Percentiles rank a stretch among this genome's conserved stretches.
Conservation (phyloP, 2,797 vertebrate species). For the Zalophus californianus region DNA sequence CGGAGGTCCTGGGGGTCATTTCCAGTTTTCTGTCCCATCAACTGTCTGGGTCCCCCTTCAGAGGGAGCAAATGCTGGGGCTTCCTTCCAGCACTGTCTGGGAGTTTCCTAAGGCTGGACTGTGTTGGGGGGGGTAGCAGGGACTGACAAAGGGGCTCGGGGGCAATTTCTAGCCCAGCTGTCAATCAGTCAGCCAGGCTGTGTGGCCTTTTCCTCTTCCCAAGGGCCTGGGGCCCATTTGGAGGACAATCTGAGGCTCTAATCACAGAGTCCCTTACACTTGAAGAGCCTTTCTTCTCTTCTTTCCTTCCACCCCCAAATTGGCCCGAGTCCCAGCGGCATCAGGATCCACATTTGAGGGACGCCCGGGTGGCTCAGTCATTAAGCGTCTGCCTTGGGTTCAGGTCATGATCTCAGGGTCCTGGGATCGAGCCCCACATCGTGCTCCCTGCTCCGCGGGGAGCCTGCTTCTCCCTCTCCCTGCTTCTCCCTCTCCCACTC, state of each 20-base stretch:
- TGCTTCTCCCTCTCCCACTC: no score
- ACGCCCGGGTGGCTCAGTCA: no score
- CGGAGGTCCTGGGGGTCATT: neutral
- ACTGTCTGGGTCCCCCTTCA: neutral
- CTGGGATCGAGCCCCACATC: no score
- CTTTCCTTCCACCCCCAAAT: neutral
- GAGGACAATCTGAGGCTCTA: neutral
- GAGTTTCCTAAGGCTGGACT: neutral
- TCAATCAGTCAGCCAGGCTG: neutral
- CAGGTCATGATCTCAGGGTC: no score
- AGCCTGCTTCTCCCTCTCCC: no score
- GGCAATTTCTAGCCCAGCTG: neutral
- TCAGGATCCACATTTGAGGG: neutral
- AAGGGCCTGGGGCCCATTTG: neutral
- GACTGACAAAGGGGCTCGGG: neutral
- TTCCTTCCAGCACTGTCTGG: neutral
- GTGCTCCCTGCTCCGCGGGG: no score
- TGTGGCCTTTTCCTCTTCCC: neutral
- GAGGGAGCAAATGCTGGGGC: neutral
- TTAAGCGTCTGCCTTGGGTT: no score
- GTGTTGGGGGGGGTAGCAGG: neutral
- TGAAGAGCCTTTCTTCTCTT: neutral
- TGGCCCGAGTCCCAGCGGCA: fast-evolving
- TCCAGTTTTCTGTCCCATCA: neutral
- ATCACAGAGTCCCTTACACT: neutral